These are phyloP conservation scores for Patiria miniata DNA, from an alignment of 35 echinoderm and acorn worm species.

Conservation along the genomic window DNA sequence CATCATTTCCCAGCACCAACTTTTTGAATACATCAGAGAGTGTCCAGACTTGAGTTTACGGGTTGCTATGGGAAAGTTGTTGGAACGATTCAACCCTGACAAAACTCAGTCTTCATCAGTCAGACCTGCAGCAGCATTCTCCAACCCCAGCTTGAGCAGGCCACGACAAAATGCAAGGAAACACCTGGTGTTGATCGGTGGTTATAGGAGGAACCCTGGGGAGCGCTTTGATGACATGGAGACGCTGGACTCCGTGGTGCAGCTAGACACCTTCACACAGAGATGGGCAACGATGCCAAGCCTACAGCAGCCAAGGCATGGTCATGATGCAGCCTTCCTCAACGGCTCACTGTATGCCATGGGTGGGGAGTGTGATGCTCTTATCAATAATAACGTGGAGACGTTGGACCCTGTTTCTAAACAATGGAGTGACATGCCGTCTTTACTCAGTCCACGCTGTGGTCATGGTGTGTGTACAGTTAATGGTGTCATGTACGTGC, in stretches of 20 bases:
- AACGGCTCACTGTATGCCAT: slow-evolving; percentile 83
- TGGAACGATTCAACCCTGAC: slow-evolving; percentile 78
- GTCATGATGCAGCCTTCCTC: slow-evolving; percentile 50
- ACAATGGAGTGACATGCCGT: slow-evolving; percentile 50
- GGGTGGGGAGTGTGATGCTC: slow-evolving; percentile 83
- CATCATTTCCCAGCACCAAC: slow-evolving; percentile 64
- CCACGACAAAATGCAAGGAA: slow-evolving; percentile 80
- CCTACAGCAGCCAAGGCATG: slow-evolving; percentile 70
- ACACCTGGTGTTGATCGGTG: slow-evolving; percentile 77
- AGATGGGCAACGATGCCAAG: slow-evolving; percentile 62
- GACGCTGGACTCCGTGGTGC: slow-evolving; percentile 64
- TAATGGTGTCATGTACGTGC: slow-evolving; percentile 75
- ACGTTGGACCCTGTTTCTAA: slow-evolving; percentile 66
- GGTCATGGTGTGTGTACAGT: slow-evolving; percentile 78
- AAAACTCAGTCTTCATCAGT: not conserved
- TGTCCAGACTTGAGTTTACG: slow-evolving; percentile 81
- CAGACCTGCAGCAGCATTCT: not conserved
- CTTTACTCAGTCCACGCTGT: slow-evolving; percentile 65
- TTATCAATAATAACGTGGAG: slow-evolving; percentile 82
- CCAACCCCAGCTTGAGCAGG: slow-evolving; percentile 34
- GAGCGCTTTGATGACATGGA: slow-evolving; percentile 70
- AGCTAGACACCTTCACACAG: slow-evolving; percentile 82
- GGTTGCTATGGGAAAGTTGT: slow-evolving; percentile 69
- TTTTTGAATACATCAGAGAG: slow-evolving; percentile 73
- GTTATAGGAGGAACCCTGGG: slow-evolving; percentile 65